Evolutionary conservation across 1,140 invertebrate genomes (phyloP), one percentile per base, ranked within the genome.

Genomic region (Orius insidiosus): DNA sequence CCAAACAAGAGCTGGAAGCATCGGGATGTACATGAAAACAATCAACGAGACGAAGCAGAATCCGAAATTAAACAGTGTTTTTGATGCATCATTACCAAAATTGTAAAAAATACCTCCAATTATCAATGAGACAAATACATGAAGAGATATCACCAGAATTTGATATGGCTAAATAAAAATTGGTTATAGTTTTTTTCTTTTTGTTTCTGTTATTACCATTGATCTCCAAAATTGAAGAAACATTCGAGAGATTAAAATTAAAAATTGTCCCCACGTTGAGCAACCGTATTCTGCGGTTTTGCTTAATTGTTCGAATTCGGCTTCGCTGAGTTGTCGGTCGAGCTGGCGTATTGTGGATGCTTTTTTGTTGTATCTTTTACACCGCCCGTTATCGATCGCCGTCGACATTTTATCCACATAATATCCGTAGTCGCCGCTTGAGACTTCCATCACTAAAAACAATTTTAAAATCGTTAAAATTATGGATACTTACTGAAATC

Each of bases 41-140:
- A 86, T 84, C 24, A 79, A 62, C 50, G 76, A 78, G 0, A 76
- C 73, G 47, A 80, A 85, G 52, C 78, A 84, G 57, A 83, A 85
- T 8, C 81, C 81, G 58, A 84, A 85, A 58, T 84, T 85, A 54
- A 80, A 85, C 7, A 85, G 64, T 0, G 78, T 80, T 55, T 80
- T 84, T 0, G 80, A 80, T 0, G 74, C 83, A 53, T 85, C 78
- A 47, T 77, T 72, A 5, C 80, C 82, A 57, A 83, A 79, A 32
- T 73, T 65, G 6, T 70, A 63, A 58, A 78, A 85, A 16, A 85
- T 51, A 0, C 66, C 65, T 2, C 74, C 80, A n/a, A 84, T 68
- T 1, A 83, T 64, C 0, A 76, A 52, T 2, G 74, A 79, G n/a
- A 85, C 56, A 40, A 79, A 72, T 39, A 78, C 58, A 50, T 82